These are phyloP conservation scores for Bombus waltoni DNA, from an alignment of 1,140 invertebrate species.

Conservation along the genomic window DNA sequence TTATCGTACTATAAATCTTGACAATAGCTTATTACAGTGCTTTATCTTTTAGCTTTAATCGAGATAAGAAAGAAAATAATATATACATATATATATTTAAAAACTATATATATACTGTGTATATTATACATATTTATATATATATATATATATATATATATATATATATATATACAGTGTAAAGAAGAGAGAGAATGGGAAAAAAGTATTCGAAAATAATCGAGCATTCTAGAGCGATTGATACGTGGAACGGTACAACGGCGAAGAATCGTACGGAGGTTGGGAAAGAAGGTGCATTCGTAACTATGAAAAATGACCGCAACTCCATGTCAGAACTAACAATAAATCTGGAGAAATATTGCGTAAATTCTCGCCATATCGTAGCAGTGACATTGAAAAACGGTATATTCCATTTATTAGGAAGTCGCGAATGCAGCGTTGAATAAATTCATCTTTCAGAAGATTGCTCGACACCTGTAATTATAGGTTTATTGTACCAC, in stretches of 20 bases:
- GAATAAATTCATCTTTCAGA: background rate
- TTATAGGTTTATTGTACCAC: background rate
- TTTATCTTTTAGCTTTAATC: background rate
- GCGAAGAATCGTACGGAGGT: background rate
- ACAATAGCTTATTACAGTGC: conserved; percentile 16
- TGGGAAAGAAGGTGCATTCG: background rate
- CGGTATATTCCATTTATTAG: background rate
- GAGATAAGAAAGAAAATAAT: background rate
- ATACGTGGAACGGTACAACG: background rate
- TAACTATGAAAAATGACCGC: conserved; percentile 23
- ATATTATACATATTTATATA: too few species aligned
- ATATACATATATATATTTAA: too few species aligned
- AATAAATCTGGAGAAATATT: conserved; percentile 28
- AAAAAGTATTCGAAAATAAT: background rate
- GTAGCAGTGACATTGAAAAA: background rate
- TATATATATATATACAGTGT: too few species aligned
- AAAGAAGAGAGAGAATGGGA: too few species aligned
- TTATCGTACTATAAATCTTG: conserved; percentile 48
- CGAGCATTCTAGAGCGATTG: conserved; percentile 10
- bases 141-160: too few species aligned
- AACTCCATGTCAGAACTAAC: conserved; percentile 11
- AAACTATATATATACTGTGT: too few species aligned
- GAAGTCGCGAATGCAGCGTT: background rate
- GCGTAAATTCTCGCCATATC: conserved; percentile 24
- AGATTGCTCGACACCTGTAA: background rate